Evolutionary conservation across 2,888 invertebrate species (phyloP).

Genomic region (Leptogaster cylindrica): DNA sequence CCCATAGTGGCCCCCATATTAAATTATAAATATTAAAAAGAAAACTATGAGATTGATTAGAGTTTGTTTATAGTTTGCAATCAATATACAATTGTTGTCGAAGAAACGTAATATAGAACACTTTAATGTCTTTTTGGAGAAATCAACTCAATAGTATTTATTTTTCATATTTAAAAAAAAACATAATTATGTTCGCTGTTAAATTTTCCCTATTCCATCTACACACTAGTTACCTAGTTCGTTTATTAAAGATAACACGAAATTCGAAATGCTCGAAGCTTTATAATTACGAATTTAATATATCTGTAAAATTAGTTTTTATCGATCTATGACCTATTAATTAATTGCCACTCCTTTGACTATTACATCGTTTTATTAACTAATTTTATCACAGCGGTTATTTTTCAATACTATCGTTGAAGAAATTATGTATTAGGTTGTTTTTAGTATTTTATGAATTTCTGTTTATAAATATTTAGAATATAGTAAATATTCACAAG

Average conservation of each 20-base stretch:
- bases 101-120: not conserved
- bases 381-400: constrained; percentile 26
- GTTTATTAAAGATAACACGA: too few relatives aligned
- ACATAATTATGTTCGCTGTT: too few relatives aligned
- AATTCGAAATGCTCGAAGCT: too few relatives aligned
- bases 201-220: too few relatives aligned
- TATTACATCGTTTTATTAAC: not conserved
- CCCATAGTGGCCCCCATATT: constrained; percentile 61
- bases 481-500: not conserved
- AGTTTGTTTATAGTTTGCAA: too few relatives aligned
- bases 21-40: not conserved
- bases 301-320: not conserved
- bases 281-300: not conserved
- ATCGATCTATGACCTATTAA: not conserved
- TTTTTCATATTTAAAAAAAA: not conserved
- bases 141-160: not conserved
- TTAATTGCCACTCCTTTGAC: not conserved
- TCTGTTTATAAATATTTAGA: not conserved
- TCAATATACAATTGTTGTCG: too few relatives aligned
- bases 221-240: not conserved
- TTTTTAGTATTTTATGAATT: not conserved
- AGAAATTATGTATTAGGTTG: not conserved
- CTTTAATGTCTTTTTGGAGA: not conserved
- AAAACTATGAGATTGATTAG: too few relatives aligned
- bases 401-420: constrained; percentile 11